A percentile compares a stretch with the other conserved stretches of the same genome.
Evolutionary conservation across 1,140 invertebrate genomes (phyloP).

Genomic region (Phymorhynchus buccinoides): DNA sequence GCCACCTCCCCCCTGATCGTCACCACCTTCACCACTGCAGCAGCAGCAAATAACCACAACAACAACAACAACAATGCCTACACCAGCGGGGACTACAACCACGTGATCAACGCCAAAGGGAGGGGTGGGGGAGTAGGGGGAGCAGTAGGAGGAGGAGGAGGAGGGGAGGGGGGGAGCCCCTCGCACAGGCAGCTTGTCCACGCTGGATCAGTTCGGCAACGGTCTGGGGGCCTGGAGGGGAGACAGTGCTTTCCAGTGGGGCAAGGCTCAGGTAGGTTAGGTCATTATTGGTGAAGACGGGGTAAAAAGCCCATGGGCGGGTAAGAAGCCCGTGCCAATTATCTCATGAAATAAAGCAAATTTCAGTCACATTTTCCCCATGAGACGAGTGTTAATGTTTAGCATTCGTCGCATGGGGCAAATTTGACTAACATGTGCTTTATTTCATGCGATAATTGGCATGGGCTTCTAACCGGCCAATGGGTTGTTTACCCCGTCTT

Average conservation of each 20-base stretch:
- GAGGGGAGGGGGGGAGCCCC: neutral
- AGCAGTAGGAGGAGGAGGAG: neutral
- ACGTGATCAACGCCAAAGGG: neutral
- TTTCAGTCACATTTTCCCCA: too few relatives aligned
- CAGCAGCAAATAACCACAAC: too few relatives aligned
- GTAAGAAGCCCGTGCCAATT: too few relatives aligned
- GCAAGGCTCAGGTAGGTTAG: conserved; percentile 4
- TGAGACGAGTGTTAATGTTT: too few relatives aligned
- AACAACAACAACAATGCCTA: neutral
- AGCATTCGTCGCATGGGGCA: too few relatives aligned
- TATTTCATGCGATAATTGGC: too few relatives aligned
- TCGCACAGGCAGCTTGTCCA: neutral
- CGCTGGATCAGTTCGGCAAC: neutral
- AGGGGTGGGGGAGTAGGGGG: neutral
- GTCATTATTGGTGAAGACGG: neutral
- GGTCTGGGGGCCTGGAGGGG: neutral
- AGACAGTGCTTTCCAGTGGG: neutral
- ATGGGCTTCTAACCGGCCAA: too few relatives aligned
- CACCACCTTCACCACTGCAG: neutral
- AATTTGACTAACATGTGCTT: too few relatives aligned
- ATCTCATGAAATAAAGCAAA: too few relatives aligned
- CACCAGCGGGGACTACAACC: neutral
- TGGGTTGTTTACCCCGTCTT: too few relatives aligned
- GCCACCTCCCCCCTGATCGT: neutral
- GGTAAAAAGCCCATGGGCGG: too few relatives aligned